phyloP scores from a whole-genome alignment of 2,797 vertebrate genomes.

The Cirrhinus mrigala region DNA sequence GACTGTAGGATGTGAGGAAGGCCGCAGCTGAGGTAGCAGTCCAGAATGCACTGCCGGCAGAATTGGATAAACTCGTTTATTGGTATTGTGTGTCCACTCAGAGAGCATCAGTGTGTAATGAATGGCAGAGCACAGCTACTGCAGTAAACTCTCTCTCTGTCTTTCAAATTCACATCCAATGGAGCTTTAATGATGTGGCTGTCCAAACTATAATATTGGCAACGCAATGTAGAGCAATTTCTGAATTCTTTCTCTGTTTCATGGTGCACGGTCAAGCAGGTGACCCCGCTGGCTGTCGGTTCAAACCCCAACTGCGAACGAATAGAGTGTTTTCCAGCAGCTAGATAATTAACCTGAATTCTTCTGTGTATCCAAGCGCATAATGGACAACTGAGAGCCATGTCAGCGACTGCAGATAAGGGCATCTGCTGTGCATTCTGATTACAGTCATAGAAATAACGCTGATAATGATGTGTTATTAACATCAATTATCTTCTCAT shows the following conservation, averaged over 20 bases:
- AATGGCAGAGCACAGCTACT: slow-evolving; percentile 65
- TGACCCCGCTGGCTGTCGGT: slow-evolving; percentile 68
- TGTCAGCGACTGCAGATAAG: slow-evolving; percentile 69
- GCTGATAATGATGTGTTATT: slow-evolving; percentile 43
- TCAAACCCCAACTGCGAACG: slow-evolving; percentile 67
- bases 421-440: slow-evolving; percentile 64
- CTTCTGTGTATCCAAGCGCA: slow-evolving; percentile 70
- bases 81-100: slow-evolving; percentile 71
- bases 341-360: slow-evolving; percentile 78
- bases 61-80: slow-evolving; percentile 76
- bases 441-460: slow-evolving; percentile 34
- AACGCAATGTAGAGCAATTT: slow-evolving; percentile 18
- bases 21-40: slow-evolving; percentile 77
- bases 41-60: slow-evolving; percentile 76
- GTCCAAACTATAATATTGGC: slow-evolving; percentile 24
- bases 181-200: slow-evolving; percentile 59
- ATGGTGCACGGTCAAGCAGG: slow-evolving; percentile 56
- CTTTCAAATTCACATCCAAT: slow-evolving; percentile 56
- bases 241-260: slow-evolving; percentile 65
- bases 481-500: slow-evolving; percentile 44
- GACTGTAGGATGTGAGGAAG: slow-evolving; percentile 62
- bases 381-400: slow-evolving; percentile 71
- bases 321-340: slow-evolving; percentile 66
- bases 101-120: slow-evolving; percentile 71
- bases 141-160: slow-evolving; percentile 65